Evolutionary conservation across 2,113 vertebrate species (phyloP).

Genomic region (Myotis davidii): DNA sequence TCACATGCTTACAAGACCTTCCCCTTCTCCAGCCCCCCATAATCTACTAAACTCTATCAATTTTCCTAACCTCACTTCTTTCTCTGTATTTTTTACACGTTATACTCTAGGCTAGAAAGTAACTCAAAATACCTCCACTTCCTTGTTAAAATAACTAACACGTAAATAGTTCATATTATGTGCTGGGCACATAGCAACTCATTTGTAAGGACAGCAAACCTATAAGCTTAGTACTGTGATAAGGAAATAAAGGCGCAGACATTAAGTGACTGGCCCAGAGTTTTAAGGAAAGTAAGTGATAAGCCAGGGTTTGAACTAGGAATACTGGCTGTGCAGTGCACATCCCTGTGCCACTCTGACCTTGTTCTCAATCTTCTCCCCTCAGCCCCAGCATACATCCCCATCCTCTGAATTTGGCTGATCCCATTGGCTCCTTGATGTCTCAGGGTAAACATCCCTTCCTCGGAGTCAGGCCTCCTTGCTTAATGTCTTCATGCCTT

Average conservation of each 20-base stretch:
- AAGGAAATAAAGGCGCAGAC: background rate
- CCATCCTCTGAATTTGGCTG: background rate
- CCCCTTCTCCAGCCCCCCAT: too few relatives aligned
- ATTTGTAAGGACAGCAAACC: background rate
- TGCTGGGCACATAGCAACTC: background rate
- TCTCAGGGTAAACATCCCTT: background rate
- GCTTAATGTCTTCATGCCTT: background rate
- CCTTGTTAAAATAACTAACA: slow-evolving; percentile 12
- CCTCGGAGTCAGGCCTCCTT: background rate
- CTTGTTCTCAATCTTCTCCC: background rate
- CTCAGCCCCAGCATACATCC: background rate
- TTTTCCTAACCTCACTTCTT: background rate
- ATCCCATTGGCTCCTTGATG: background rate
- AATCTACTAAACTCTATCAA: background rate
- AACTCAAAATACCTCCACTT: background rate
- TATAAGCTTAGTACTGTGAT: background rate
- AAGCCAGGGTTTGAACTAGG: background rate
- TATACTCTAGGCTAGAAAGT: background rate
- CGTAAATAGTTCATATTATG: background rate
- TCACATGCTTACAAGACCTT: background rate
- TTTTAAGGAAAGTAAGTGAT: background rate
- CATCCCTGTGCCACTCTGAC: background rate
- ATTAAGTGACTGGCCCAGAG: background rate
- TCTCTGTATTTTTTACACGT: background rate
- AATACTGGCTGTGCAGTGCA: background rate